Percentiles rank a stretch among this genome's conserved stretches.
These are phyloP conservation scores for Alviniconcha marisindica DNA, from an alignment of 1,140 invertebrate genomes.

Conservation along the genomic window DNA sequence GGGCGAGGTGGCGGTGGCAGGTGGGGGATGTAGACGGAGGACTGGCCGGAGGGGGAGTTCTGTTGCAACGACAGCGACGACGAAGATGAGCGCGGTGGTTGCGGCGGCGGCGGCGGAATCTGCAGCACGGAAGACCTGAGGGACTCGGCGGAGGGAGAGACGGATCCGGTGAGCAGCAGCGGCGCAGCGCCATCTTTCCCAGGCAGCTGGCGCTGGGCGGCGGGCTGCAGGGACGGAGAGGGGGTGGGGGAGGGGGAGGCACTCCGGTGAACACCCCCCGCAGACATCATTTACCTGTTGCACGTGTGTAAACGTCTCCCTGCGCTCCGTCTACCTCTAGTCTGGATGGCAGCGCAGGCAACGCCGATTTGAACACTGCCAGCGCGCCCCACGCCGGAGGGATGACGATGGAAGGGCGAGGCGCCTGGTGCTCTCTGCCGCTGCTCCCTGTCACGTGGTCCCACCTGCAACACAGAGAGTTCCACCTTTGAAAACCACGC, in stretches of 20 bases:
- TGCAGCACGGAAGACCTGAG: not conserved
- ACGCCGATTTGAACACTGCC: too few relatives aligned
- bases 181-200: not conserved
- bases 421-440: too few relatives aligned
- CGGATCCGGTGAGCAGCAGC: not conserved
- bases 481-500: too few relatives aligned
- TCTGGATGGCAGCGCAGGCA: too few relatives aligned
- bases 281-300: too few relatives aligned
- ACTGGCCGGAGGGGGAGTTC: not conserved
- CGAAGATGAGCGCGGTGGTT: not conserved
- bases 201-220: not conserved
- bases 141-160: conserved; percentile 9
- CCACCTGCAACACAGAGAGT: too few relatives aligned
- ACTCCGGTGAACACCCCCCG: conserved; percentile 5
- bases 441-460: too few relatives aligned
- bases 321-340: too few relatives aligned
- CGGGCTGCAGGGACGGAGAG: not conserved
- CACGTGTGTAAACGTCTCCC: too few relatives aligned
- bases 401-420: too few relatives aligned
- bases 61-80: conserved; percentile 2
- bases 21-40: conserved; percentile 5
- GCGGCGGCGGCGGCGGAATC: not conserved
- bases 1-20: conserved; percentile 5
- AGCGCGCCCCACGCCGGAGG: too few relatives aligned
- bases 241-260: conserved; percentile 8